Evolutionary conservation across 2,113 vertebrate genomes (phyloP).

Genomic region (Uria aalge): DNA sequence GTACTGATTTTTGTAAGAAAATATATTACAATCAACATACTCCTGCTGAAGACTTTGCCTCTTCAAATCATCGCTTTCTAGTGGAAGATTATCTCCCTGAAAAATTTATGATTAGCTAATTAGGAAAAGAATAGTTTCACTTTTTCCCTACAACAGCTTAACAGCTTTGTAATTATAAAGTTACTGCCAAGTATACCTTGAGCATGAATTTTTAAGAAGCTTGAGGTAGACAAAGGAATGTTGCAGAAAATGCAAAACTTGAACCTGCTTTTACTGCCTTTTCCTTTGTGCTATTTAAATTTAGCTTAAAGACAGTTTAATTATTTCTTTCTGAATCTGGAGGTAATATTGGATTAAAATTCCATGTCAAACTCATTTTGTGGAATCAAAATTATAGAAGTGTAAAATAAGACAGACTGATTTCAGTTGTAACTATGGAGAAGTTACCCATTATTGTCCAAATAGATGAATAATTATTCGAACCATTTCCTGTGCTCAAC

Average conservation of each 20-base stretch:
- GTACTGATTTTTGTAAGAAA: background rate
- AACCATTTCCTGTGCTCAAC: conserved; percentile 11
- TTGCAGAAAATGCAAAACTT: background rate
- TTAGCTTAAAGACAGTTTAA: conserved; percentile 25
- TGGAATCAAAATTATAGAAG: background rate
- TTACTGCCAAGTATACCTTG: background rate
- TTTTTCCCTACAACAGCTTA: background rate
- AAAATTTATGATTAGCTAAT: conserved; percentile 23
- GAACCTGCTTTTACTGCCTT: background rate
- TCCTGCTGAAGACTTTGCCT: background rate
- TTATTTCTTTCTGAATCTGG: conserved; percentile 16
- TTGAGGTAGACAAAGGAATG: background rate
- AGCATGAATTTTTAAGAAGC: conserved; percentile 14
- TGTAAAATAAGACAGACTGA: background rate
- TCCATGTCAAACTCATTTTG: background rate
- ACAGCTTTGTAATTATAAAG: conserved; percentile 35
- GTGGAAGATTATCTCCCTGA: background rate
- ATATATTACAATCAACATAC: background rate
- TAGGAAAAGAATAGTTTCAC: background rate
- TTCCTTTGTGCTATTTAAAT: conserved; percentile 27
- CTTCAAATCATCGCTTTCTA: background rate
- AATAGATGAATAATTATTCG: conserved; percentile 19
- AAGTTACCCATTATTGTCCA: background rate
- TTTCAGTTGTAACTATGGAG: background rate
- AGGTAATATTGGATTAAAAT: background rate